Conservation (phyloP, 2,113 vertebrate genomes). For the Hiodon alosoides region DNA sequence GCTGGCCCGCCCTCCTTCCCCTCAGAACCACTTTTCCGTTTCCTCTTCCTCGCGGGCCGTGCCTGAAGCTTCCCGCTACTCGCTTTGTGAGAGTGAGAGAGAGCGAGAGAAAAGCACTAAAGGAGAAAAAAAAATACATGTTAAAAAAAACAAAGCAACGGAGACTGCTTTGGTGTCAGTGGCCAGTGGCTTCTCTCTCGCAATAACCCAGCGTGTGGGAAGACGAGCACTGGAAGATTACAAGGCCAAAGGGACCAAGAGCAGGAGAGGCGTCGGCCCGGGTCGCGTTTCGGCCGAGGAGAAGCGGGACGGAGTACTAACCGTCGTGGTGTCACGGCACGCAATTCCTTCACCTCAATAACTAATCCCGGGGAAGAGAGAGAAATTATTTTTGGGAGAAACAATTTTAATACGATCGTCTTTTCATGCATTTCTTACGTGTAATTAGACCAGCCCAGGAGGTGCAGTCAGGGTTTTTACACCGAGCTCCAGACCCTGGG, state of each 20-base stretch:
- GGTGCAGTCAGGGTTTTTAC: slow-evolving; percentile 62
- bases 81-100: not conserved
- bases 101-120: slow-evolving; percentile 10
- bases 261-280: slow-evolving; percentile 32
- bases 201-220: slow-evolving; percentile 68
- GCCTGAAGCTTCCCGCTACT: slow-evolving; percentile 41
- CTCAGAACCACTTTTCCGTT: slow-evolving; percentile 5
- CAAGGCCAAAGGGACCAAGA: slow-evolving; percentile 79
- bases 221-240: slow-evolving; percentile 64
- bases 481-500: slow-evolving; percentile 38
- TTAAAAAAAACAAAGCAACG: slow-evolving; percentile 18
- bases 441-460: slow-evolving; percentile 61
- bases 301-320: slow-evolving; percentile 23
- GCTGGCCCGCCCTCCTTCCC: slow-evolving; percentile 3
- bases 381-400: slow-evolving; percentile 56
- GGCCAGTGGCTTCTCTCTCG: slow-evolving; percentile 47
- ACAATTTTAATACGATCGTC: slow-evolving; percentile 51
- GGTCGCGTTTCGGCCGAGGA: too few relatives aligned
- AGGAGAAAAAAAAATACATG: not conserved
- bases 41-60: slow-evolving; percentile 48
- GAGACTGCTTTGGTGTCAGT: slow-evolving; percentile 53
- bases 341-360: slow-evolving; percentile 16
- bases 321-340: not conserved
- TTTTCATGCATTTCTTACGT: slow-evolving; percentile 61
- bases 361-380: slow-evolving; percentile 30